phyloP scores from a whole-genome alignment of 2,797 vertebrate genomes.

The Hemibagrus guttatus region DNA sequence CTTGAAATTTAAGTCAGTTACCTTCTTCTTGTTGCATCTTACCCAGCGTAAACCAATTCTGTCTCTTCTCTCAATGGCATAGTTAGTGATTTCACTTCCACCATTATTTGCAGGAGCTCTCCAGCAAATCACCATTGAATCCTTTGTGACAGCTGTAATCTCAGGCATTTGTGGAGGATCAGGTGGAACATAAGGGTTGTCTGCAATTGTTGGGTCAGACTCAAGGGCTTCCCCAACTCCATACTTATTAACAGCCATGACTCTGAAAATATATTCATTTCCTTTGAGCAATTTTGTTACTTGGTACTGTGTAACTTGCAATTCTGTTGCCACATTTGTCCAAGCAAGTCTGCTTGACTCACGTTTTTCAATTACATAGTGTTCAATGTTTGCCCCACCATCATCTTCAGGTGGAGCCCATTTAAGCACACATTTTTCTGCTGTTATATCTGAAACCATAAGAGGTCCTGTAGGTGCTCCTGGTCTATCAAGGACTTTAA shows the following conservation, averaged over 20 bases:
- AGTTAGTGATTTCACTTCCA: conserved; percentile 90
- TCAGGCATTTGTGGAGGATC: conserved; percentile 89
- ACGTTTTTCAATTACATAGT: conserved; percentile 94
- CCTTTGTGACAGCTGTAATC: conserved; percentile 88
- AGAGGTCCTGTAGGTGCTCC: conserved; percentile 89
- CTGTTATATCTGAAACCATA: conserved; percentile 86
- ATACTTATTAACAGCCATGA: conserved; percentile 93
- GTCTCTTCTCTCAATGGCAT: conserved; percentile 95
- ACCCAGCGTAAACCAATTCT: conserved; percentile 93
- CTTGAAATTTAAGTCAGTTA: conserved; percentile 93
- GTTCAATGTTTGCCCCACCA: conserved; percentile 87
- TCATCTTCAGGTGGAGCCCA: conserved; percentile 92
- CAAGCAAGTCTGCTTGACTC: conserved; percentile 96
- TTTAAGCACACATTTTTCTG: conserved; percentile 88
- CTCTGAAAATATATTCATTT: conserved; percentile 95
- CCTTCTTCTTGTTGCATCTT: conserved; percentile 92
- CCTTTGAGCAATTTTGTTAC: conserved; percentile 95
- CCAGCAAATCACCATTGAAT: conserved; percentile 96
- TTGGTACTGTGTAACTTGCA: conserved; percentile 85
- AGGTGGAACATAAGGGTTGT: conserved; percentile 90
- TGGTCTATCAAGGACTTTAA: conserved; percentile 92
- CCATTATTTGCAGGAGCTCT: conserved; percentile 88
- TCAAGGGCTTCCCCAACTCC: conserved; percentile 87
- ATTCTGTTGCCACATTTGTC: conserved; percentile 87
- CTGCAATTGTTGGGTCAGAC: conserved; percentile 84